Evolutionary conservation across 2,888 invertebrate genomes (phyloP), one percentile per base, ranked within the genome.

Genomic region (Meteorus cinctellus): DNA sequence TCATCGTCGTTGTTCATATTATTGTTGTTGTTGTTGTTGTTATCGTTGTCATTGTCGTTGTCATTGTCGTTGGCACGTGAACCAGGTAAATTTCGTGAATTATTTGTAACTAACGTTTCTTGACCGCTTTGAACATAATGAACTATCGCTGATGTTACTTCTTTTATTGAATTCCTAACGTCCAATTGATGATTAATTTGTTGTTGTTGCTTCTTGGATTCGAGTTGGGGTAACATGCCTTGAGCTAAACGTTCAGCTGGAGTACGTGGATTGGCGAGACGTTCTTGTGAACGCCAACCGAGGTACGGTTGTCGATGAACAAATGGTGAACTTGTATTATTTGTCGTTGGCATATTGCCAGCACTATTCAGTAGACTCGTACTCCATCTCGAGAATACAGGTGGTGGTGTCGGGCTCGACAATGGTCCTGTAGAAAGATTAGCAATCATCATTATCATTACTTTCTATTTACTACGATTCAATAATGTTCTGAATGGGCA

Each of bases 101-200:
- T 88, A 80, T 85, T 85, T 78, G 85, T 85, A 59, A 34, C 59
- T 12, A 63, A 63, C 12, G 41, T 90, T 83, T 89, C 90, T 82
- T 89, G 90, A 82, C 90, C 91, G 83, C 89, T 91, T 80, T 91
- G 91, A 78, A 97, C 96, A 92, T 96, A 97, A 90, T 97, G 96
- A 74, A 96, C 97, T 84, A 97, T 97, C 67, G 97, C 97, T 83
- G 96, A 96, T 80, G 97, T 97, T 81, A 97, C 97, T 90, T 96
- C 96, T 90, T 96, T 96, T 88, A 97, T 97, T 76, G 96, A 96
- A 80, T 95, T 93, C 88, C 89, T 86, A 82, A 89, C 89, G 82
- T 89, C 89, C 82, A 87, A 84, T 82, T 88, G 88, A 81, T 89
- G 89, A 84, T 88, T 88, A 86, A 88, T 87, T 85, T 88, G 85